A percentile compares a stretch with the other conserved stretches of the same genome.
These are phyloP conservation scores for Monodelphis domestica DNA, from an alignment of 2,797 vertebrate species.

Conservation along the genomic window DNA sequence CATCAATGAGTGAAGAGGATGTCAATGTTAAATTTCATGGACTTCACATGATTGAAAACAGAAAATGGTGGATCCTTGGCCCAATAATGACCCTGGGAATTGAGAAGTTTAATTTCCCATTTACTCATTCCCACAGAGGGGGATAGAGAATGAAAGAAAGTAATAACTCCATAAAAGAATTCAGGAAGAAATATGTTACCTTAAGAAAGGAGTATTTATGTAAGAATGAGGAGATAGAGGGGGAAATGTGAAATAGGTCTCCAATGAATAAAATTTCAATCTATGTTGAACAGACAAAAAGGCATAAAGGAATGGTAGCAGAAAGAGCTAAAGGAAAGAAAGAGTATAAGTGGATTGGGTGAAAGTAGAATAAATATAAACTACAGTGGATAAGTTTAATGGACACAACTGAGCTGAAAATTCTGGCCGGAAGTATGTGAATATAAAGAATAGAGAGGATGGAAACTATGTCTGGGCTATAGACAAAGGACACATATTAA, in stretches of 20 bases:
- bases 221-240: neutral
- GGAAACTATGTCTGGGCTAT: neutral
- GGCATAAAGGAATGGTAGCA: neutral
- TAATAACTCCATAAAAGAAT: neutral
- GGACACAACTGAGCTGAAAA: neutral
- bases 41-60: neutral
- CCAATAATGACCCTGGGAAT: neutral
- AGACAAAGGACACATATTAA: neutral
- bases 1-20: neutral
- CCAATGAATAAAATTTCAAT: neutral
- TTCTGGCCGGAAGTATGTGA: neutral
- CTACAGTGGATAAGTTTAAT: neutral
- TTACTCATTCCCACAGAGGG: neutral
- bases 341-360: slow-evolving; percentile 31
- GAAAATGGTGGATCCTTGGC: neutral
- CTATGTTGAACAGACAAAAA: neutral
- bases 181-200: neutral
- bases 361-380: neutral
- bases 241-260: neutral
- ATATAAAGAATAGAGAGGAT: slow-evolving; percentile 36
- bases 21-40: neutral
- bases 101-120: neutral
- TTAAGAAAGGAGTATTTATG: neutral
- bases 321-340: neutral
- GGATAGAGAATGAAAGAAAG: neutral